Evolutionary conservation across 1,140 invertebrate genomes (phyloP).

Genomic region (Berghia stephanieae): DNA sequence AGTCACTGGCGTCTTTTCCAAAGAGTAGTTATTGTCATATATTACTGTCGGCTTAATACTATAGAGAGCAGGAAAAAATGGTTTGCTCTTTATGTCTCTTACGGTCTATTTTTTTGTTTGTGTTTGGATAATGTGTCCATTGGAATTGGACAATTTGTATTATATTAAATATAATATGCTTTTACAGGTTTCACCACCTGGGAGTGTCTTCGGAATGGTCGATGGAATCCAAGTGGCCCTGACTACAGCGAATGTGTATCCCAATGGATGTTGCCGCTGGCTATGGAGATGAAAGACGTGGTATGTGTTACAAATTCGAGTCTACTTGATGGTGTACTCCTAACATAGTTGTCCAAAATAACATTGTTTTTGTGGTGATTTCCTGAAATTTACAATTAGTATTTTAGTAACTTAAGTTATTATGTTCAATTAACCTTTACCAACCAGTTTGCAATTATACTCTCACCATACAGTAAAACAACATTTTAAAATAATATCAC

Average conservation of each 20-base stretch:
- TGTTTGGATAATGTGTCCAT: too few relatives aligned
- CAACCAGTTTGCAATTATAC: background rate
- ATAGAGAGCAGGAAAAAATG: too few relatives aligned
- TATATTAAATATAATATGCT: background rate
- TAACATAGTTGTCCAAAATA: background rate
- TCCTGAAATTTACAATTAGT: background rate
- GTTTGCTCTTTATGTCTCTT: too few relatives aligned
- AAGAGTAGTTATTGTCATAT: too few relatives aligned
- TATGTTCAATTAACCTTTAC: too few relatives aligned
- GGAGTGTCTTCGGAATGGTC: background rate
- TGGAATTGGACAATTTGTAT: background rate
- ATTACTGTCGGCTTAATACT: too few relatives aligned
- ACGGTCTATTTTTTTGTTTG: too few relatives aligned
- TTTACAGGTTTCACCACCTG: background rate
- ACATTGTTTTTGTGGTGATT: background rate
- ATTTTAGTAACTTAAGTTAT: background rate
- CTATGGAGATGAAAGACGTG: background rate
- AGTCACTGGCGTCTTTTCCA: too few relatives aligned
- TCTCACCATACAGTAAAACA: background rate
- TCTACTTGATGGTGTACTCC: too few relatives aligned
- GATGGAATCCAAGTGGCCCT: conserved; percentile 6
- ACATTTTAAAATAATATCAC: background rate
- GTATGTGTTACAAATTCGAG: too few relatives aligned
- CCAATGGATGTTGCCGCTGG: background rate
- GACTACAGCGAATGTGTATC: conserved; percentile 18